Percentiles rank a stretch among this genome's conserved stretches.
These are phyloP conservation scores for Heloderma charlesbogerti DNA, from an alignment of 2,113 vertebrate genomes.

Conservation along the genomic window DNA sequence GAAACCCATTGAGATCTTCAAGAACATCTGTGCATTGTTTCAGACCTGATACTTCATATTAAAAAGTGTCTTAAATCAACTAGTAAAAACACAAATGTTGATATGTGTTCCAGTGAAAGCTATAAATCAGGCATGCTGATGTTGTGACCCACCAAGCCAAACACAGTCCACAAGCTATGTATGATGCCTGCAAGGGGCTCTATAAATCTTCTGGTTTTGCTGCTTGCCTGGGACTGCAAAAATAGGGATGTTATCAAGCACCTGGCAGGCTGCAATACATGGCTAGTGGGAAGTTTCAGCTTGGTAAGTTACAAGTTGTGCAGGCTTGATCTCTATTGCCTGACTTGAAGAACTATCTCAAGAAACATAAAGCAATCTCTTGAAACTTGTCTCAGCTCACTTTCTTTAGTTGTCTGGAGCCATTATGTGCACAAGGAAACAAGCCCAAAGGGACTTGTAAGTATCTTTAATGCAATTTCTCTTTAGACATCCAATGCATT, in stretches of 20 bases:
- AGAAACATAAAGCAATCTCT: not conserved
- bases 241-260: not conserved
- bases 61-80: not conserved
- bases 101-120: not conserved
- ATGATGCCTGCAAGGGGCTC: not conserved
- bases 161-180: not conserved
- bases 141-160: not conserved
- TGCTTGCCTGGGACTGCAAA: not conserved
- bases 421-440: not conserved
- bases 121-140: not conserved
- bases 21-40: not conserved
- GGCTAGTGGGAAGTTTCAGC: not conserved
- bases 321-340: not conserved
- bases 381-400: not conserved
- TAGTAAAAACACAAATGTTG: not conserved
- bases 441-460: constrained; percentile 4
- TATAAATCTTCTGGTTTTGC: not conserved
- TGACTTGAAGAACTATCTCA: not conserved
- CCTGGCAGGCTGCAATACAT: not conserved
- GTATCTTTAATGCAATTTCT: not conserved
- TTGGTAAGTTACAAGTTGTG: not conserved
- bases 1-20: constrained; percentile 3
- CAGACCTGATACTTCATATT: not conserved
- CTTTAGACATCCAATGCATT: not conserved
- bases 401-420: not conserved